phyloP scores from a whole-genome alignment of 2,888 invertebrate genomes.

The Tetranychus piercei region DNA sequence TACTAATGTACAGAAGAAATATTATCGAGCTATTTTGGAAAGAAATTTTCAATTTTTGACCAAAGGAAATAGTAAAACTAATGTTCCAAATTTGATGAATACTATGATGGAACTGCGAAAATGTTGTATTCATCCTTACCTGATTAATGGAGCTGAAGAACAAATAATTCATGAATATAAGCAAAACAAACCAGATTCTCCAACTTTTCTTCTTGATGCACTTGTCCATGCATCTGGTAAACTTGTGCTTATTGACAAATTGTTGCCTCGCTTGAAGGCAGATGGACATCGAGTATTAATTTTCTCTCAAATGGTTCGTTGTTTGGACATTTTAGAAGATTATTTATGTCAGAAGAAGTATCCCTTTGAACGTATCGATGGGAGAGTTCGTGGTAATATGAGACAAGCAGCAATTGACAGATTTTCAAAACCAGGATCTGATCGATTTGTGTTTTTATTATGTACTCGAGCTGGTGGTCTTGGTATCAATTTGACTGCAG shows the following conservation, averaged over 20 bases:
- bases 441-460: slow-evolving; percentile 88
- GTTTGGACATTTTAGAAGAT: slow-evolving; percentile 92
- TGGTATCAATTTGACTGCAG: slow-evolving; percentile 95
- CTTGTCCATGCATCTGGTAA: slow-evolving; percentile 90
- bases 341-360: slow-evolving; percentile 73
- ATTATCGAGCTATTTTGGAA: slow-evolving; percentile 95
- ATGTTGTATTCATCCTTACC: slow-evolving; percentile 97
- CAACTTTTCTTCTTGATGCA: slow-evolving; percentile 38
- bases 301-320: slow-evolving; percentile 96
- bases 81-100: slow-evolving; percentile 96
- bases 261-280: slow-evolving; percentile 81
- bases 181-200: slow-evolving; percentile 29
- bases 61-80: slow-evolving; percentile 63
- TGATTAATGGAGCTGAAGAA: slow-evolving; percentile 94
- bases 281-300: slow-evolving; percentile 91
- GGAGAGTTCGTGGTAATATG: slow-evolving; percentile 86
- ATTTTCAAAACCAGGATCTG: slow-evolving; percentile 92
- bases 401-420: slow-evolving; percentile 99
- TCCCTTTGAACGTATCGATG: slow-evolving; percentile 93
- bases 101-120: slow-evolving; percentile 68
- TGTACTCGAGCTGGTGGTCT: slow-evolving; percentile 98
- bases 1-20: slow-evolving; percentile 98
- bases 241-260: slow-evolving; percentile 94
- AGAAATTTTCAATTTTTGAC: slow-evolving; percentile 91
- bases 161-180: slow-evolving; percentile 76